A percentile compares a stretch with the other conserved stretches of the same genome.
Conservation (phyloP, 2,113 vertebrate genomes). For the Channa argus region DNA sequence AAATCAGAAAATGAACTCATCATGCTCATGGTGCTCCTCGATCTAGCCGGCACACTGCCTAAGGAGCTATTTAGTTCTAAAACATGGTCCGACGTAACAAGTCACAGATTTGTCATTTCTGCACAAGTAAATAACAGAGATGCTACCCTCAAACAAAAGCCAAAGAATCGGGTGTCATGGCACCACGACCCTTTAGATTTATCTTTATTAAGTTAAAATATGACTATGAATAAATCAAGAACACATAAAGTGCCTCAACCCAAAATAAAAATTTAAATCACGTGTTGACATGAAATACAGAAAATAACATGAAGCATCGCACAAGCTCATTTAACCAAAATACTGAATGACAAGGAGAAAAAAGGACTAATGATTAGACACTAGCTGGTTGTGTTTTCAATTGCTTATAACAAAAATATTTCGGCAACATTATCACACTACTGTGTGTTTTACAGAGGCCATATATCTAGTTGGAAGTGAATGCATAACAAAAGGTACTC, state of each 20-base stretch:
- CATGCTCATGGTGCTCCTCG: slow-evolving; percentile 14
- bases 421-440: slow-evolving; percentile 33
- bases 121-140: slow-evolving; percentile 18
- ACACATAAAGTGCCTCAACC: slow-evolving; percentile 24
- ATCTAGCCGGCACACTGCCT: slow-evolving; percentile 45
- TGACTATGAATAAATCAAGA: background rate
- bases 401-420: slow-evolving; percentile 37
- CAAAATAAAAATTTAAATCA: background rate
- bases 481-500: slow-evolving; percentile 55
- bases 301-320: slow-evolving; percentile 10
- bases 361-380: background rate
- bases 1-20: slow-evolving; percentile 28
- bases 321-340: slow-evolving; percentile 9
- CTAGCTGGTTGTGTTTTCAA: slow-evolving; percentile 40
- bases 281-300: slow-evolving; percentile 22
- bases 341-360: background rate
- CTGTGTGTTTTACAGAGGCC: slow-evolving; percentile 57
- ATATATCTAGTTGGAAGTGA: slow-evolving; percentile 40
- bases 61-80: slow-evolving; percentile 33
- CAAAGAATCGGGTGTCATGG: slow-evolving; percentile 11
- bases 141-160: slow-evolving; percentile 10
- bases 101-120: slow-evolving; percentile 4
- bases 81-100: slow-evolving; percentile 27
- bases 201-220: slow-evolving; percentile 25
- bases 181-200: slow-evolving; percentile 12